Percentiles rank a stretch among this genome's conserved stretches.
Evolutionary conservation across 2,113 vertebrate species (phyloP).

Genomic region (Corythaeola cristata): DNA sequence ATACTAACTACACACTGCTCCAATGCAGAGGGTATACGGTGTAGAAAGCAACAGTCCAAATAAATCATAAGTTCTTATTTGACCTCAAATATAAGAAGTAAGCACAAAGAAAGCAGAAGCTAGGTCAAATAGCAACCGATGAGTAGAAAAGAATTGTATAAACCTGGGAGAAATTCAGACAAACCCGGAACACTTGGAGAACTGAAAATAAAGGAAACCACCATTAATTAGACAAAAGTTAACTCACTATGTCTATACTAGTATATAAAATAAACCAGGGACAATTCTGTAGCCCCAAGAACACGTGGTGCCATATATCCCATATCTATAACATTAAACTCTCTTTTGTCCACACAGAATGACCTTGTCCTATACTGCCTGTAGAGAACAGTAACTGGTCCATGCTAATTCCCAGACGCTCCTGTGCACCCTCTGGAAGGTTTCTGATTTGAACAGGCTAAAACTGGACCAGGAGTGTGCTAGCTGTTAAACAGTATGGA

Average conservation of each 20-base stretch:
- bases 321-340: no score
- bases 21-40: not conserved
- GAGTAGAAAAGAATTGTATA: not conserved
- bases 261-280: not conserved
- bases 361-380: not conserved
- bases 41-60: not conserved
- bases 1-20: not conserved
- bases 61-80: not conserved
- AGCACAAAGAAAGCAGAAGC: not conserved
- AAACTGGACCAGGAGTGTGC: not conserved
- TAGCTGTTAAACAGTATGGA: not conserved
- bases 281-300: not conserved
- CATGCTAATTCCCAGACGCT: not conserved
- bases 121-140: not conserved
- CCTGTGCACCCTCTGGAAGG: not conserved
- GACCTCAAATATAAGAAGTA: not conserved
- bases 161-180: not conserved
- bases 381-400: not conserved
- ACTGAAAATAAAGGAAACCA: not conserved
- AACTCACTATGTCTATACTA: not conserved
- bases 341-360: no score
- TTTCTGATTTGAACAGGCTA: not conserved
- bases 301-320: not conserved
- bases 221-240: not conserved
- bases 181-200: not conserved